These are phyloP conservation scores for Eleutherodactylus coqui DNA, from an alignment of 2,797 vertebrate genomes.

Conservation along the genomic window DNA sequence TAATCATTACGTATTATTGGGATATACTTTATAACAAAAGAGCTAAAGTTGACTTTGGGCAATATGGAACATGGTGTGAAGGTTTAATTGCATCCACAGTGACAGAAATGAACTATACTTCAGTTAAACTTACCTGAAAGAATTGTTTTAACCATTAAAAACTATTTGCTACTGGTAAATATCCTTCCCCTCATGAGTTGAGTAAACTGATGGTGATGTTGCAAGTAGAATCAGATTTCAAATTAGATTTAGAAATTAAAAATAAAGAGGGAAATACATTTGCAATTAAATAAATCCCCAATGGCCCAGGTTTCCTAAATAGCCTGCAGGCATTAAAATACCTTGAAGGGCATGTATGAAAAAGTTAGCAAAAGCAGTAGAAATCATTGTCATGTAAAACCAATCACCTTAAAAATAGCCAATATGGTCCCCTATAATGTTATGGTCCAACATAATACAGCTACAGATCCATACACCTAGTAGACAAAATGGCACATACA, in stretches of 20 bases:
- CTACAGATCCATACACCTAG: not conserved
- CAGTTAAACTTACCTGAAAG: conserved; percentile 16
- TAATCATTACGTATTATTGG: not conserved
- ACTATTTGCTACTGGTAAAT: not conserved
- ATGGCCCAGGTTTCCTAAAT: conserved; percentile 47
- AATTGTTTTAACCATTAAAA: not conserved
- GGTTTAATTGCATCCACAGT: not conserved
- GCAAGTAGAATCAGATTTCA: not conserved
- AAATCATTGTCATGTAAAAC: conserved; percentile 24
- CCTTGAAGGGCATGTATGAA: conserved; percentile 36
- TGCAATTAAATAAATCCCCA: conserved; percentile 16
- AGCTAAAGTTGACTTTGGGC: not conserved
- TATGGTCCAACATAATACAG: too few relatives aligned
- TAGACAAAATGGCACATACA: too few relatives aligned
- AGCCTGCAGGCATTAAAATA: conserved; percentile 57
- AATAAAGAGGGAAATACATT: not conserved
- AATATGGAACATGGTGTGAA: not conserved
- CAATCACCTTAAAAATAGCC: not conserved
- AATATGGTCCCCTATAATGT: not conserved
- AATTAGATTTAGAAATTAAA: not conserved
- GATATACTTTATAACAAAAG: not conserved
- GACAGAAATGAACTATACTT: too few relatives aligned
- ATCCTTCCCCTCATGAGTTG: not conserved
- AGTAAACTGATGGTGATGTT: not conserved
- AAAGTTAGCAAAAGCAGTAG: conserved; percentile 39